A percentile compares a stretch with the other conserved stretches of the same genome.
phyloP scores from a whole-genome alignment of 2,113 vertebrate species.

The Apteryx mantelli region DNA sequence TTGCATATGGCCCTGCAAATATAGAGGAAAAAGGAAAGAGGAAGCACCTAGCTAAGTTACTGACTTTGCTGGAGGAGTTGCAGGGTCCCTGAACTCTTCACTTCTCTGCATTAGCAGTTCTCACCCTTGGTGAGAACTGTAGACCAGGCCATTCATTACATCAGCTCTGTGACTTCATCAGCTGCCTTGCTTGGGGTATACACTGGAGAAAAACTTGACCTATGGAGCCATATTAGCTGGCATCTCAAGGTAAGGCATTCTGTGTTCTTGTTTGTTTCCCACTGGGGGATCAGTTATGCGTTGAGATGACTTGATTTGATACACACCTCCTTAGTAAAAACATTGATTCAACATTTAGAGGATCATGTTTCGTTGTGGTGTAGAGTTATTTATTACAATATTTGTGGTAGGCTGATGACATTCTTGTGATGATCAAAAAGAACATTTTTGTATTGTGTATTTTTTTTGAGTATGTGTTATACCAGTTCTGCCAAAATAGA shows the following conservation, averaged over 20 bases:
- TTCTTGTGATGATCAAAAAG: slow-evolving; percentile 39
- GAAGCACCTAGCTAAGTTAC: not conserved
- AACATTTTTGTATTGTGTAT: not conserved
- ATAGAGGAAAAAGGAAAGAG: not conserved
- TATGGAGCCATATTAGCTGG: not conserved
- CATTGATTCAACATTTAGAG: not conserved
- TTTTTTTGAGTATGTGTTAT: slow-evolving; percentile 32
- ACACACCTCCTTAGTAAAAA: slow-evolving; percentile 11
- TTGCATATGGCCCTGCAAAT: not conserved
- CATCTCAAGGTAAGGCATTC: not conserved
- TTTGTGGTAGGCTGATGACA: slow-evolving; percentile 42
- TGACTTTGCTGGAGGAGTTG: not conserved
- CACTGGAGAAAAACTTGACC: not conserved
- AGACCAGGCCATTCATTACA: not conserved
- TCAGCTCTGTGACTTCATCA: not conserved
- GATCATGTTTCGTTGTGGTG: slow-evolving; percentile 51
- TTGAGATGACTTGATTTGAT: not conserved
- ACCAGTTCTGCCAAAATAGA: slow-evolving; percentile 61
- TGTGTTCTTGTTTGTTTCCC: slow-evolving; percentile 13
- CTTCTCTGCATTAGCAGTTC: not conserved
- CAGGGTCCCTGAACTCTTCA: not conserved
- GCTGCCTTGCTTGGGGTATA: fast-evolving
- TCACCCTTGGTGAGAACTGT: not conserved
- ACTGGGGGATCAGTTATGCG: not conserved
- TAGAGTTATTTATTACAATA: slow-evolving; percentile 10